Evolutionary conservation across 2,113 vertebrate species (phyloP).

Genomic region (Siphamia tubifer): DNA sequence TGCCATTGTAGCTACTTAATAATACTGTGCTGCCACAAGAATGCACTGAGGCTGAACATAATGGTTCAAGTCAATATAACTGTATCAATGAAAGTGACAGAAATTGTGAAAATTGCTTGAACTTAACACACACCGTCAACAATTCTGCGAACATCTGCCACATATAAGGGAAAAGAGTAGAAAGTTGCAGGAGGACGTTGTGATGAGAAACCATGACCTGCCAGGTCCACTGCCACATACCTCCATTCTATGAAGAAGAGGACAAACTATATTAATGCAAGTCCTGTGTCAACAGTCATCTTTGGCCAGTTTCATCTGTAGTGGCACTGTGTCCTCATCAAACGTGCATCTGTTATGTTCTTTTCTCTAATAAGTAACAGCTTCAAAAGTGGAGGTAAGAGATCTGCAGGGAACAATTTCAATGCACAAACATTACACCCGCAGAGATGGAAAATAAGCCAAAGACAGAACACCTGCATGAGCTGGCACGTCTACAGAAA

Average conservation of each 20-base stretch:
- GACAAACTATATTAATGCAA: too few species aligned
- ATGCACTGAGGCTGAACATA: background rate
- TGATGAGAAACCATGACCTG: slow-evolving; percentile 88
- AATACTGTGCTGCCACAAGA: too few species aligned
- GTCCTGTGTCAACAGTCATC: too few species aligned
- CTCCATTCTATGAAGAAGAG: slow-evolving; percentile 72
- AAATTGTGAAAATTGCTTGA: background rate
- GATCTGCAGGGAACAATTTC: too few species aligned
- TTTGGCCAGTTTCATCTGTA: too few species aligned
- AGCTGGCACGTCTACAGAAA: background rate
- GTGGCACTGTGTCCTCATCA: too few species aligned
- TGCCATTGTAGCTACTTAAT: background rate
- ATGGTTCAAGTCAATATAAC: background rate
- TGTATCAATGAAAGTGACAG: background rate
- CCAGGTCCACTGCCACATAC: slow-evolving; percentile 87
- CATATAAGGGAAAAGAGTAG: slow-evolving; percentile 81
- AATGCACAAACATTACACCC: too few species aligned
- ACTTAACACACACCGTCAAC: slow-evolving; percentile 72
- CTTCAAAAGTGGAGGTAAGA: too few species aligned
- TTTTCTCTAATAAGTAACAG: too few species aligned
- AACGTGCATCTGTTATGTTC: too few species aligned
- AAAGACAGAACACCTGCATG: slow-evolving; percentile 6
- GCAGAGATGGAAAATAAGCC: too few species aligned
- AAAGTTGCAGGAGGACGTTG: slow-evolving; percentile 81
- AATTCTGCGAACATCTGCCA: slow-evolving; percentile 82